Base-by-base conservation (phyloP, 1,140 invertebrate genomes). In the Zaprionus lachaisei region DNA sequence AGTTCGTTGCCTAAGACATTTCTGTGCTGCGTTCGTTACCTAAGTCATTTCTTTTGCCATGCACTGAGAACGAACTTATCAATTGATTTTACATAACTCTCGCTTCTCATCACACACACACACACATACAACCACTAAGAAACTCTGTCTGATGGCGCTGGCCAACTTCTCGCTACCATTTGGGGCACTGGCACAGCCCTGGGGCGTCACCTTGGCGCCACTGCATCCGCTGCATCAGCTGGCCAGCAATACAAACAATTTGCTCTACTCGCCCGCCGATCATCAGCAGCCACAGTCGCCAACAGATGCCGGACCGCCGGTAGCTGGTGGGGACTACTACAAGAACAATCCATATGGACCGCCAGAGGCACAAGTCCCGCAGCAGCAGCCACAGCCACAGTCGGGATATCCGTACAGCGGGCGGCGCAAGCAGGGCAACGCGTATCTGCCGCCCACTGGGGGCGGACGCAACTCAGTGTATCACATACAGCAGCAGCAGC, bases 151-250 rank as follows among this genome's bases (percentile, higher is more conserved):
- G 63, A 93, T 93, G 92, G 85, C 92, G 26, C 65, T 93, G 67
- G 78, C 91, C 54, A 93, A 93, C 54, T 93, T 92, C 72, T 85
- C 92, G 67, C 75, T 93, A 71, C 92, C 92, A 44, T 93, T 93
- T 64, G 91, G 91, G 37, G 77, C 81, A 0, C 69, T 92, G 14
- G 75, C 82, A 4, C 86, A 82, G 73, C 80, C 85, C 5, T 93
- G 92, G 92, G 80, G 84, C 62, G 91, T 91, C 20, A 93, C 92
- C 37, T 58, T 92, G 57, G 91, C 91, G 12, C 91, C 92, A 26
- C 65, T 92, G 55, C 92, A 93, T 75, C 83, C 91, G 15, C 80
- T 93, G 47, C 87, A 92, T 57, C 92, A 92, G 72, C 69, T 92
- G 76, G 92, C 91, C 12, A 83, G 84, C 58, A 93, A 91, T 58